Conservation (phyloP, 2,888 invertebrate genomes). For the Rhogogaster chlorosoma region DNA sequence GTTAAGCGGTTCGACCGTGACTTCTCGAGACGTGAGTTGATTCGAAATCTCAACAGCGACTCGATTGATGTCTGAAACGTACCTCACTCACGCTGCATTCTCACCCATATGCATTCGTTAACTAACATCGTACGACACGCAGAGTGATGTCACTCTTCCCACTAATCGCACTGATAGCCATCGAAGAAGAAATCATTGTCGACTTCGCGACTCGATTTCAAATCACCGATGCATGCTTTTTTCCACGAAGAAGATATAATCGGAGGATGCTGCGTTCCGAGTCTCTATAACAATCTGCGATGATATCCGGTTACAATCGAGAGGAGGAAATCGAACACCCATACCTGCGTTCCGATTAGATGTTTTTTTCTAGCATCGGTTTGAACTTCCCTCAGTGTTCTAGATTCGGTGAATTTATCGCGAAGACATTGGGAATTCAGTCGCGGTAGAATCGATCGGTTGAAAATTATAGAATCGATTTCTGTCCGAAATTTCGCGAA, state of each 20-base stretch:
- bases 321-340: neutral
- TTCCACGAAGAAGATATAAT: neutral
- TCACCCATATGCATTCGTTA: slow-evolving; percentile 26
- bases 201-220: neutral
- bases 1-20: slow-evolving; percentile 45
- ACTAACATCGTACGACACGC: neutral
- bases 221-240: neutral
- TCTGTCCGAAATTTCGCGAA: neutral
- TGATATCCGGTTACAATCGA: slow-evolving; percentile 27
- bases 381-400: neutral
- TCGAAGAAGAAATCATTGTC: neutral
- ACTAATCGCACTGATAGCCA: neutral
- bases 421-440: neutral
- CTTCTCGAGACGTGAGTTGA: slow-evolving; percentile 47
- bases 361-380: neutral
- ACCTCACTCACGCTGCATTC: neutral
- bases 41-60: slow-evolving; percentile 42
- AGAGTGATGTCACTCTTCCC: neutral
- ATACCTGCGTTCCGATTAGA: neutral
- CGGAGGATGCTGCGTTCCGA: neutral
- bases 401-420: slow-evolving; percentile 11
- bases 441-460: neutral
- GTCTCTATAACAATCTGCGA: neutral
- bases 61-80: slow-evolving; percentile 25
- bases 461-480: neutral